Base-by-base conservation (phyloP, 92 coral and sea anemone species). In the Palythoa grandis region DNA sequence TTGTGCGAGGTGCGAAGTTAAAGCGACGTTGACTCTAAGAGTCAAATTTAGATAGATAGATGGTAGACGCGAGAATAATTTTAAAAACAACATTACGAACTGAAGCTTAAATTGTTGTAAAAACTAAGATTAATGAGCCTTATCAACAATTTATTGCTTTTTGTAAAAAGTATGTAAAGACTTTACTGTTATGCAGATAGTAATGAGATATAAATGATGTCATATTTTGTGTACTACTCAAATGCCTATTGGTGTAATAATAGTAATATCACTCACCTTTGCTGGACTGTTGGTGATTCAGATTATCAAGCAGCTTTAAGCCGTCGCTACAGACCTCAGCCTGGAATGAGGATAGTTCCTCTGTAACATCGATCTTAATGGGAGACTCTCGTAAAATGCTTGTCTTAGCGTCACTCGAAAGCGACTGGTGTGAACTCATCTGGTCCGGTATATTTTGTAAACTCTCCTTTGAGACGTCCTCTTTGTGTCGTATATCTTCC, bases 361-460 rank as follows among this genome's bases (percentile, higher is more conserved):
- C 40, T 23, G 75, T 80, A 23, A 80, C 47, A 53, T 80, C 74
- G 63, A 80, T 80, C 72, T 80, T 80, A 25, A 80, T 29, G 20
- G 58, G 60, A 67, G 74, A 67, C 50, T 80, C 85, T 5, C 40
- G 61, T 73, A 48, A 7, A 68, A 80, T 80, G 60, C 85, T 70
- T 23, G 9, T 23, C 12, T 17, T 19, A n/a, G 40, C 39, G 3
- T 24, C 50, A 47, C 48, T 0, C 29, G 23, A 57, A 65, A 19
- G 14, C 3, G 53, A 50, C 9, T 52, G 15, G 13, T 48, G 60
- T 80, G 85, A 58, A 66, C 58, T 47, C 17, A 80, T 43, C 72
- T 66, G 74, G 19, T 48, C 23, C 9, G 85, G 75, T 63, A 20
- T 38, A 40, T 13, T 53, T 22, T 60, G 72, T 61, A 47, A 19